Base-by-base conservation (phyloP, 2,888 invertebrate species). In the Oscheius sp. region DNA sequence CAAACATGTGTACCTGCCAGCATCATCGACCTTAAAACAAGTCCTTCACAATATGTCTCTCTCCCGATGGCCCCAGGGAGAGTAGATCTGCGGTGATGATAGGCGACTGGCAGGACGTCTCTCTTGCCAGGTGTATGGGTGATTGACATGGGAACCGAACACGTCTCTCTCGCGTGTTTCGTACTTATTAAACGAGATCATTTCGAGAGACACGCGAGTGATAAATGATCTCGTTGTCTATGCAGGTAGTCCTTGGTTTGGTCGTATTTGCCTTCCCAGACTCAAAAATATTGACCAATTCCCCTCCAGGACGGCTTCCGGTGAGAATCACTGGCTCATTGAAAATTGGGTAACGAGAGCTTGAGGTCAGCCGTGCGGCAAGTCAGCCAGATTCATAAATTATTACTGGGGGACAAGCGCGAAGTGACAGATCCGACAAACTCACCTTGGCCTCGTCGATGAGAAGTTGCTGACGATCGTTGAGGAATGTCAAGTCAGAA, bases 1-100 rank as follows among this genome's bases (percentile, higher is more conserved):
- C 14, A 88, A 78, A 78, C 91, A 91, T 1, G 87, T 88, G 80
- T 90, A 91, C 22, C 89, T 87, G 0, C 91, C 91, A 50, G 89
- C 89, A 50, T 90, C 90, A 9, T 57, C 32, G 28, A 49, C 17
- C 67, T 67, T 33, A 47, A 67, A 67, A 66, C 20, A n/a, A 6
- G 12, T 14, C n/a, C 22, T 59, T 41, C 8, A 14, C 54, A 51
- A 17, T 20, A 24, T 3, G 4, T 24, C 24, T 47, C 22, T 24
- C 47, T 47, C 45, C 17, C 12, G 22, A 2, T 20, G 4, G 22
- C 47, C 20, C 54, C 54, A 20, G 20, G 33, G 54, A 32, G 54
- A 36, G 32, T 54, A 54, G 54, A 54, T 54, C 36, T 32, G 26
- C 5, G 30, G 51, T 51, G 36, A 36, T 33, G 54, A 54, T 54